Base-by-base conservation (phyloP, 2,113 vertebrate species). In the Gasterosteus aculeatus region DNA sequence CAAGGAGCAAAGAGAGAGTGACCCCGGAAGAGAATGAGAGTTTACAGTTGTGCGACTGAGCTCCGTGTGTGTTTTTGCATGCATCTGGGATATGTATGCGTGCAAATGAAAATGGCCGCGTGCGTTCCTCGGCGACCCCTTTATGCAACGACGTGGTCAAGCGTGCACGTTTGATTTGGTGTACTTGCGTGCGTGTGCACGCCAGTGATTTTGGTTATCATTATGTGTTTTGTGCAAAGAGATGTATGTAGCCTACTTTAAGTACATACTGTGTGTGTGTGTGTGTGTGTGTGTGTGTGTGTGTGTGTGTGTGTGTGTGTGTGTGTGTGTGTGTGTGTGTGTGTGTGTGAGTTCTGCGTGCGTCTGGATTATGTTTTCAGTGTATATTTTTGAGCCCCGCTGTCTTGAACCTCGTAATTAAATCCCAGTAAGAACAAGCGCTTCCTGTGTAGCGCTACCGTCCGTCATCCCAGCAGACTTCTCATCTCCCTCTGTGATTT, bases 1-100 rank as follows among this genome's bases (percentile, higher is more conserved):
- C 86, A 91, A 83, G 85, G 91, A 77, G 88, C 86, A 87, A 72
- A 80, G 73, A 88, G 71, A 89, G 87, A 91, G 75, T 90, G 92
- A 92, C 91, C 93, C 72, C 73, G 87, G 81, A 81, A 80, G 83
- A 89, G 91, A 91, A 75, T 41, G 60, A 78, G 82, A 85, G 82
- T 84, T 77, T 87, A 91, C 86, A 82, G 82, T 91, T 84, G 72
- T 63, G 75, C 42, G 83, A 82, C 12, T 71, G 71, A 46, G 38
- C 22, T 12, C 41, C 63, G 80, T 83, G 64, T 64, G 39, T 77
- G 57, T 73, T 71, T 59, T 39, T 78, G 61, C 78, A 49, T 80
- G 67, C 83, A 67, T 84, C 65, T 78, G 57, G 62, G 39, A 71
- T 74, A 61, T 83, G 85, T 86, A 65, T 79, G 67, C 44, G 59